Evolutionary conservation across 2,797 vertebrate genomes (phyloP), one percentile per base, ranked within the genome.

Genomic region (Rhinoraja longicauda): DNA sequence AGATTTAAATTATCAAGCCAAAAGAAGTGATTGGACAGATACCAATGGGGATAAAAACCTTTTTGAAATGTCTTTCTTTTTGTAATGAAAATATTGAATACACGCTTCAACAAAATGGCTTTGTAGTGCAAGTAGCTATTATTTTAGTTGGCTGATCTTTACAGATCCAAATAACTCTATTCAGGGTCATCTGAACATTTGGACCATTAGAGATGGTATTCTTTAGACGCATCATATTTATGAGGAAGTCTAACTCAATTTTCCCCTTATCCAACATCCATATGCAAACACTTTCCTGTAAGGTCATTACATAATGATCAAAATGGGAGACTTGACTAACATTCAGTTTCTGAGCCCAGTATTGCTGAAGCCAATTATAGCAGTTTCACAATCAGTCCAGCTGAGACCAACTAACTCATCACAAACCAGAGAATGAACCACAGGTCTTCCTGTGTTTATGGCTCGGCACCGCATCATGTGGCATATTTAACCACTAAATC

Each of bases 371-470:
- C 70, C 90, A 92, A 75, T 73, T 72, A 88, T 36, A 67, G n/a
- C 84, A 88, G 84, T 19, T 36, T n/a, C 62, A 67, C 17, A 9
- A 88, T 36, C n/a, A 67, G 84, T 19, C 84, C 84, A 88, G n/a
- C 84, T 88, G 84, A 88, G 84, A 64, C 57, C 57, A 64, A 86
- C 59, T 64, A 64, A 86, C 82, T 88, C n/a, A 67, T n/a, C 32
- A 88, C 59, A 67, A 84, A 67, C 17, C 62, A 67, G 84, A 62
- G 84, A 88, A 84, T 67, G n/a, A 67, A 88, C 59, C 62, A 67
- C n/a, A 67, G 84, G 59, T 67, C 84, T 88, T 88, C 62, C 62
- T 88, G 84, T 88, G 62, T 88, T 67, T 88, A 88, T 88, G 84
- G 59, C 62, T 88, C n/a, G 24, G n/a, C n/a, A 88, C 15, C 84